Percentiles rank a stretch among this genome's conserved stretches.
These are phyloP conservation scores for Odocoileus virginianus DNA, from an alignment of 2,113 vertebrate genomes.

Conservation along the genomic window DNA sequence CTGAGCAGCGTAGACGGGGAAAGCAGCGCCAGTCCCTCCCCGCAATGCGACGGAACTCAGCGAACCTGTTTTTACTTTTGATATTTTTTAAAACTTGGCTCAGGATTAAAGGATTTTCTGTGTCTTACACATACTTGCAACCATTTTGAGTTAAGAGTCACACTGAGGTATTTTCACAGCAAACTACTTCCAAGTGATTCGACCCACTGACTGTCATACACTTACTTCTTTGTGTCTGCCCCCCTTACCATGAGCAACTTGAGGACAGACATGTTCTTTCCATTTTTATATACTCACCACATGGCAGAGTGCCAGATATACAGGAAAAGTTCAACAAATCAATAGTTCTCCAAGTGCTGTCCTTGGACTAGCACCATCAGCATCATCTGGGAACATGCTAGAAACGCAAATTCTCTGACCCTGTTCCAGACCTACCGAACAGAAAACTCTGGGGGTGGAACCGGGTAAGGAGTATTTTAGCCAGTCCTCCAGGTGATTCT, in stretches of 20 bases:
- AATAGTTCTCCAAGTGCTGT: background rate
- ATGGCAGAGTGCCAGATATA: background rate
- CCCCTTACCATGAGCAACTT: background rate
- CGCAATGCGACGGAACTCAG: no score
- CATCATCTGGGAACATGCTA: background rate
- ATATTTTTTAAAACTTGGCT: background rate
- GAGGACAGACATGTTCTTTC: background rate
- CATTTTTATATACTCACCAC: background rate
- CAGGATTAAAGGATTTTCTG: background rate
- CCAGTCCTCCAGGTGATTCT: background rate
- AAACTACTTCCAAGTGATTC: background rate
- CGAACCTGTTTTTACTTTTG: background rate
- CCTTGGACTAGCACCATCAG: background rate
- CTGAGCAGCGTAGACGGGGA: no score
- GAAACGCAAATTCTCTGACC: background rate
- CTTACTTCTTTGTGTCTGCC: background rate
- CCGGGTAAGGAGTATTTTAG: background rate
- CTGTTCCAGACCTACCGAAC: background rate
- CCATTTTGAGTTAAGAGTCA: background rate
- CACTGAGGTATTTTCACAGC: background rate
- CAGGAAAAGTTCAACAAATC: background rate
- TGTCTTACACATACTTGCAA: background rate
- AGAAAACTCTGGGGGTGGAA: background rate
- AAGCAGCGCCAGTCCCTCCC: no score
- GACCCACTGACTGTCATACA: background rate